Evolutionary conservation across 2,797 vertebrate genomes (phyloP), one percentile per base, ranked within the genome.

Genomic region (Anguilla megastoma): DNA sequence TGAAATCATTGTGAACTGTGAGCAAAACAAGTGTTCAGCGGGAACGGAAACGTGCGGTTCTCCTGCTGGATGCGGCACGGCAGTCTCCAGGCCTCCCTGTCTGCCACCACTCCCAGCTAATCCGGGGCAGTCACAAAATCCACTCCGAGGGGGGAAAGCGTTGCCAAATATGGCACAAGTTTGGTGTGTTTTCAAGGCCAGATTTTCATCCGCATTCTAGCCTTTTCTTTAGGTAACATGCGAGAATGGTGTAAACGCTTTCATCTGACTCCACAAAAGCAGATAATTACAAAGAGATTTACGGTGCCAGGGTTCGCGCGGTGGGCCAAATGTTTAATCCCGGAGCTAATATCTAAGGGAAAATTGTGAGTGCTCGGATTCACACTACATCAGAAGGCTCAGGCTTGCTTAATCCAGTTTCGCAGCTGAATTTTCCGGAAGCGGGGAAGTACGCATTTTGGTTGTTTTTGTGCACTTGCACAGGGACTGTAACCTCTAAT

Each of bases 311-410:
- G 16, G 92, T 94, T 95, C 92, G 90, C 88, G 27, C 92, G 92
- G 89, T 93, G 90, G 91, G 94, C 95, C 95, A 95, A 95, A 93
- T 90, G 92, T 96, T 95, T 95, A 91, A 95, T 95, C 94, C 93
- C 3, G 50, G 88, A 94, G 94, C 94, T 94, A 95, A 93, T 90
- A 92, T 92, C 93, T 88, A 94, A 93, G 94, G 93, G 93, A 94
- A 94, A 93, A 94, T 94, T 93, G 89, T 90, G 90, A 41, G 79
- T 6, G 91, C 91, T 94, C 94, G 94, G 94, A 94, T 95, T 95
- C 88, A 88, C 91, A 93, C 92, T 91, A 93, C 93, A 94, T 94
- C 94, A 95, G 94, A 93, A 93, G 94, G 95, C 94, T 94, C 84
- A 85, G 92, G 93, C 93, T 94, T 91, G 89, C 91, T 92, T 95